A percentile compares a stretch with the other conserved stretches of the same genome.
phyloP scores from a whole-genome alignment of 2,113 vertebrate genomes.

The Eptesicus fuscus region DNA sequence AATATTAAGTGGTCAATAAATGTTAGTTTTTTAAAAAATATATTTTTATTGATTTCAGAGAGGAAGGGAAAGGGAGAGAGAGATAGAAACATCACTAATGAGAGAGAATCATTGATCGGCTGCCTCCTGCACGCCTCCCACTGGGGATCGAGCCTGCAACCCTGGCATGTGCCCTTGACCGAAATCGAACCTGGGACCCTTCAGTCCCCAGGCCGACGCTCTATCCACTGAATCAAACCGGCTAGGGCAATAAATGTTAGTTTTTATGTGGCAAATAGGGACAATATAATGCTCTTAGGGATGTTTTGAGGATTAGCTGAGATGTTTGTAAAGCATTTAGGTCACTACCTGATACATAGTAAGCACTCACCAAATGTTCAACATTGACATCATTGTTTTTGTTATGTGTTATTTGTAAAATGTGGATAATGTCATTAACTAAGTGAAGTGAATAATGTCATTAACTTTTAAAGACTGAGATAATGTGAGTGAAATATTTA shows the following conservation, averaged over 20 bases:
- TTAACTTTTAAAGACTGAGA: slow-evolving; percentile 10
- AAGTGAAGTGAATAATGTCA: background rate
- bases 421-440: background rate
- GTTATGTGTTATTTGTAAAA: background rate
- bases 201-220: too few species aligned
- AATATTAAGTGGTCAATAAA: background rate
- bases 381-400: background rate
- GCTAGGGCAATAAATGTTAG: background rate
- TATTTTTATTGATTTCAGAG: too few species aligned
- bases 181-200: too few species aligned
- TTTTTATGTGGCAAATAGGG: background rate
- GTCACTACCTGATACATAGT: background rate
- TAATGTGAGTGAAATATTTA: background rate
- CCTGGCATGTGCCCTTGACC: too few species aligned
- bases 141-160: too few species aligned
- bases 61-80: too few species aligned
- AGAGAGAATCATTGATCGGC: too few species aligned
- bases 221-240: too few species aligned
- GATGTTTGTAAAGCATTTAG: slow-evolving; percentile 19
- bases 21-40: background rate
- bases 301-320: slow-evolving; percentile 2
- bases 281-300: background rate
- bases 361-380: background rate
- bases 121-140: too few species aligned
- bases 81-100: too few species aligned